phyloP scores from a whole-genome alignment of 2,113 vertebrate genomes.

The Amphiprion ocellaris region DNA sequence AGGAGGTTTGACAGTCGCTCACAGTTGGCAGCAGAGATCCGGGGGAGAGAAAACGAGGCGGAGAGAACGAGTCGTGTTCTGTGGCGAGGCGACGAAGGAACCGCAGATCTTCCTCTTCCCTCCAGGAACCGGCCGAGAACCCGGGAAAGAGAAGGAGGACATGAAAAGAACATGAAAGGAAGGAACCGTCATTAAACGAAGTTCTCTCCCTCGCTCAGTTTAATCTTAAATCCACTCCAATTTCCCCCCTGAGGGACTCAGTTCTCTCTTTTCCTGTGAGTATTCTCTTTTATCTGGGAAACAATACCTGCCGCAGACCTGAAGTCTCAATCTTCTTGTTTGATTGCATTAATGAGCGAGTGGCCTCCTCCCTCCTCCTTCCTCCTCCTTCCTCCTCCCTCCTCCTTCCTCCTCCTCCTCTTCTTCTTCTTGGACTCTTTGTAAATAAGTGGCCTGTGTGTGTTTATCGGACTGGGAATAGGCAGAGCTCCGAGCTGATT shows the following conservation, averaged over 20 bases:
- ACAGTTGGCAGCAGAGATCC: constrained; percentile 84
- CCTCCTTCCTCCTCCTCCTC: too few species aligned
- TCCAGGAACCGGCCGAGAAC: constrained; percentile 51
- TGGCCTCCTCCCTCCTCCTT: constrained; percentile 22
- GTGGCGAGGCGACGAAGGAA: constrained; percentile 64
- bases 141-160: constrained; percentile 48
- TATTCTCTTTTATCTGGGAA: constrained; percentile 76
- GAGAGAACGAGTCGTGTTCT: constrained; percentile 61
- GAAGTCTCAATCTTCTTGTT: constrained; percentile 68
- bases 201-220: constrained; percentile 77
- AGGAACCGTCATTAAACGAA: constrained; percentile 77
- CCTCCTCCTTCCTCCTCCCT: constrained; percentile 8
- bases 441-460: constrained; percentile 59
- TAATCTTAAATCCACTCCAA: constrained; percentile 78
- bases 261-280: constrained; percentile 81
- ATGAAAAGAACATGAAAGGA: constrained; percentile 78
- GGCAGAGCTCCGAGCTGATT: constrained; percentile 35
- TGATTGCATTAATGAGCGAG: constrained; percentile 48
- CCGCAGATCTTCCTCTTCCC: constrained; percentile 60
- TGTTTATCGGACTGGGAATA: constrained; percentile 50
- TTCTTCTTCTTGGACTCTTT: constrained; percentile 19
- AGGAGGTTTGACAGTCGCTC: constrained; percentile 81
- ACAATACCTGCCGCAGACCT: constrained; percentile 42
- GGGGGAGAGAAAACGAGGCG: constrained; percentile 70
- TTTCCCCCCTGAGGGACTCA: constrained; percentile 68